Base-by-base conservation (phyloP, 2,113 vertebrate species). In the Pimephales promelas region DNA sequence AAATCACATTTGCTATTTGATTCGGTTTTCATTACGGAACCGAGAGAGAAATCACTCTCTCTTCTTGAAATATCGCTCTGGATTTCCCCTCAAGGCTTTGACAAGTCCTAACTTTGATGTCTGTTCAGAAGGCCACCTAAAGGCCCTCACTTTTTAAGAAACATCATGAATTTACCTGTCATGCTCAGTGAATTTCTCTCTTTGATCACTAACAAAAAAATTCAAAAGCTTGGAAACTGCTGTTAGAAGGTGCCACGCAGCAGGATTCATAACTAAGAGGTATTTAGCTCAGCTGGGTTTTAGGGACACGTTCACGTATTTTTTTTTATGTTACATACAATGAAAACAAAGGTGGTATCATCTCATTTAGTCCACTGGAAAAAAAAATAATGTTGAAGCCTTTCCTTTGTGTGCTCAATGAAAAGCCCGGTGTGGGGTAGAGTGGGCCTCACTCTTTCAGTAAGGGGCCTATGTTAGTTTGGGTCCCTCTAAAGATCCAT, bases 1-100 rank as follows among this genome's bases (percentile, higher is more conserved):
- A 70, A 81, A 81, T 81, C 79, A 81, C 79, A 81, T 70, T 81
- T 24, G 64, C 47, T 70, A 40, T 81, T 81, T 81, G 79, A 81
- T 81, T 70, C 11, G 22, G 62, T 81, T 81, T 81, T 81, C 79
- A 81, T 81, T 81, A 70, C 10, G 20, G 79, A 34, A 47, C 62
- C 31, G 31, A 56, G 62, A 56, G 79, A 56, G 79, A 52, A 64
- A 79, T 49, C 8, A 18, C 22, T 57, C 54, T 40, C 18, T 74
- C 26, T 52, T 13, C 40, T 66, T 49, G 64, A 56, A 54, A 81
- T 56, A 81, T 81, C 14, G 31, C 26, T 79, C 10, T 79, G 64
- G 79, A 52, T 28, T 81, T 81, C n/a, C 47, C 79, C 79, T 40
- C 47, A 40, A 56, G 79, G 47, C 79, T 56, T 56, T 70, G 79